A percentile compares a stretch with the other conserved stretches of the same genome.
phyloP scores from a whole-genome alignment of 1,140 invertebrate genomes.

The Drosophila azteca region DNA sequence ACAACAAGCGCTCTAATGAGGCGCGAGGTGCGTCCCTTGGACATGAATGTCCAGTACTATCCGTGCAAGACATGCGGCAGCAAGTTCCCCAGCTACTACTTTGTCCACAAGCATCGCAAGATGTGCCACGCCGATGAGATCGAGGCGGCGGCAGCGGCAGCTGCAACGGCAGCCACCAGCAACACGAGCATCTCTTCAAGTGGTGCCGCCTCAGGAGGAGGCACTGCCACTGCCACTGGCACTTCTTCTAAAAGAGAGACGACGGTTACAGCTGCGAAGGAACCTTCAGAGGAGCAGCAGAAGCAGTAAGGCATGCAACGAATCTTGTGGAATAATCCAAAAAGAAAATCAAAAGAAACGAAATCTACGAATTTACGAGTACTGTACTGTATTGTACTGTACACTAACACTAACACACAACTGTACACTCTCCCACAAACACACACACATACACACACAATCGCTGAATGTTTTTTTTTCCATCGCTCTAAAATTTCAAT shows the following conservation, averaged over 20 bases:
- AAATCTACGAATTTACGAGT: slow-evolving; percentile 51
- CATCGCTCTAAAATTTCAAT: slow-evolving; percentile 36
- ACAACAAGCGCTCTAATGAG: slow-evolving; percentile 44
- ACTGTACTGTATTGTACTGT: slow-evolving; percentile 10
- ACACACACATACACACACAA: slow-evolving; percentile 17
- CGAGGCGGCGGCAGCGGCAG: slow-evolving; percentile 16
- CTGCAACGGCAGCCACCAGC: slow-evolving; percentile 27
- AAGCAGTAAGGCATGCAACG: slow-evolving; percentile 26
- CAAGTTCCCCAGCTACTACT: slow-evolving; percentile 96
- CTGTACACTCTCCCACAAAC: not conserved
- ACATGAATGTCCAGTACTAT: slow-evolving; percentile 95
- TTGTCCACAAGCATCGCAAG: slow-evolving; percentile 95
- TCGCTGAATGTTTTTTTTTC: slow-evolving; percentile 50
- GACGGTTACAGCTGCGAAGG: not conserved
- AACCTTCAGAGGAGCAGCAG: slow-evolving; percentile 18
- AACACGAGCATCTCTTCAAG: slow-evolving; percentile 18
- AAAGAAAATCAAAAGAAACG: slow-evolving; percentile 30
- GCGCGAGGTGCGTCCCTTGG: slow-evolving; percentile 87
- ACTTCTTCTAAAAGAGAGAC: slow-evolving; percentile 33
- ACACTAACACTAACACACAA: slow-evolving; percentile 8
- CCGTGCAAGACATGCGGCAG: slow-evolving; percentile 95
- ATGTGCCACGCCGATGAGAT: slow-evolving; percentile 90
- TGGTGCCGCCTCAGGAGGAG: slow-evolving; percentile 22
- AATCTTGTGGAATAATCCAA: not conserved
- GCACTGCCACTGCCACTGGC: slow-evolving; percentile 8